Base-by-base conservation (phyloP, 64 coral and sea anemone genomes). In the Montipora efflorescens region DNA sequence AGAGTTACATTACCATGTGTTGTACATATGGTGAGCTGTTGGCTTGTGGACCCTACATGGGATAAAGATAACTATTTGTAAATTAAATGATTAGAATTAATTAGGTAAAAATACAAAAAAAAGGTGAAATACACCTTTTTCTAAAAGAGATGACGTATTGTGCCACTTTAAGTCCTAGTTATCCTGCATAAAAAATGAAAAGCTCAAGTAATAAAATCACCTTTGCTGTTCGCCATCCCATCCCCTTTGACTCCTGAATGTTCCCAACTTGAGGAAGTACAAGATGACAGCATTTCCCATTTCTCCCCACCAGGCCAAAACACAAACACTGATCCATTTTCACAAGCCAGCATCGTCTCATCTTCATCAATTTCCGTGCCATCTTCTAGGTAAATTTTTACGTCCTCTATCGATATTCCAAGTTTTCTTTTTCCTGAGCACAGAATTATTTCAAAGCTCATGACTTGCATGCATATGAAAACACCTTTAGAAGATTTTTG, bases 361-460 rank as follows among this genome's bases (percentile, higher is more conserved):
- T 75, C 73, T 75, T 75, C 73, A 44, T 75, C 73, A 44, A 75
- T 75, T 75, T 75, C 73, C 73, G 25, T 75, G 21, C 73, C 73
- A 75, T 75, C 73, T 11, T 75, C 73, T 44, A 47, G 43, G 73
- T 9, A 75, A 44, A 75, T 45, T 45, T 75, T 75, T 75, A 75
- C 28, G 23, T 44, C 13, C 73, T 75, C 73, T 44, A 11, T 22
- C 73, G 4, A 8, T 75, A 75, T 75, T 75, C 22, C 73, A 75
- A 75, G 73, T 75, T 75, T 75, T 75, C 5, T 11, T 75, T 75
- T 75, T 44, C 73, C 22, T 75, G 25, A 11, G 1, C 36, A 75
- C 4, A 75, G 25, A 75, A 43, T 44, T 44, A 44, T 75, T 75
- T 75, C 4, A 75, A 75, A 44, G 25, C 23, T 11, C 6, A 44